Evolutionary conservation across 1,140 invertebrate genomes (phyloP), one percentile per base, ranked within the genome.

Genomic region (Eriosoma lanigerum): DNA sequence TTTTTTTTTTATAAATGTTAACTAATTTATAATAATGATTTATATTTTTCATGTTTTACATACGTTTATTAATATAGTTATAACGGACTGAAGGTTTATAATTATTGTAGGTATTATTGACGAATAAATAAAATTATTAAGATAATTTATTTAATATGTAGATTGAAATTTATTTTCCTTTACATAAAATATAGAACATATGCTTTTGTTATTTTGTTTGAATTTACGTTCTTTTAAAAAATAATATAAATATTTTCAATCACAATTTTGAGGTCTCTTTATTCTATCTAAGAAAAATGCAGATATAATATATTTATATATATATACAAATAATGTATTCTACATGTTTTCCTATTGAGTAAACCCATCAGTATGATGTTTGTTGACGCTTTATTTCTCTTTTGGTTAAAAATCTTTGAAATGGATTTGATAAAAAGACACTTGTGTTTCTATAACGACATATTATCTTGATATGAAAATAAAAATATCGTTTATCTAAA

Each of bases 401-500:
- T 48, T 70, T 70, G 66, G 46, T 70, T 48, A 21, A 26, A 46
- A 70, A 29, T 50, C 66, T 70, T 70, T 70, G 46, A 70, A 70
- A 50, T 32, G 46, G 46, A 70, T 70, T 70, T 24, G 17, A 46
- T 29, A 70, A 70, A 50, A 50, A 50, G 46, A 50, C 46, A 50
- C 24, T 50, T n/a, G n/a, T 1, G 64, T 70, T 70, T 29, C 66
- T 70, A 70, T 70, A 70, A 48, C 1, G 4, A 50, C 2, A 21
- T 29, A 29, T 26, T 38, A 15, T 1, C 1, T 3, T 6, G 12
- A 48, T 29, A 19, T 8, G 48, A 4, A 70, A 26, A 6, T 10
- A 50, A 29, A 46, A 44, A 46, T 5, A 46, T 68, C 21, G 21
- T 46, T 46, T 68, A 17, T 68, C 38, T 21, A 44, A n/a, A n/a